Evolutionary conservation across 2,888 invertebrate species (phyloP), one percentile per base, ranked within the genome.

Genomic region (Acanthosoma haemorrhoidale): DNA sequence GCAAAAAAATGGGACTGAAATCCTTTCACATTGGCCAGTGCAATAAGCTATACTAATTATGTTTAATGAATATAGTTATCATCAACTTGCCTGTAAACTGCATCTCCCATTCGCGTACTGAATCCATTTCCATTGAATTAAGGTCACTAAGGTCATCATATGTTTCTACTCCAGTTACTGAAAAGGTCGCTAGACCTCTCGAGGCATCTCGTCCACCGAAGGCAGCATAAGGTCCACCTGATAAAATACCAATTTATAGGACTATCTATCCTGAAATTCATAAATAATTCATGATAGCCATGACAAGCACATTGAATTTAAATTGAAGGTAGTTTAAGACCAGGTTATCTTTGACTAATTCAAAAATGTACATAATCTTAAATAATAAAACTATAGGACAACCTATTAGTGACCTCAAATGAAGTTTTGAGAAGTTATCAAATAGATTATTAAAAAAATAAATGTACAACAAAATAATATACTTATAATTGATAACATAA

Each of bases 131-230:
- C 84, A 90, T 87, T 13, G 90, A 87, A 78, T 89, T 91, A 69
- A 98, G 86, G 81, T 98, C 97, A 80, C 93, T 93, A 69, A 98
- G 85, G 80, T 98, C 97, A 84, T 98, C 97, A 82, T 95, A 95
- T 76, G 91, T 92, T 73, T 90, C 89, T 76, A 88, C 90, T 67
- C 90, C 87, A 64, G 88, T 87, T 60, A 96, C 89, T 38, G 90
- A 90, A 81, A 98, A 98, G 73, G 94, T 96, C 41, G 96, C 97
- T 68, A 98, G 83, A 39, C 95, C 95, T 79, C 97, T 85, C 4
- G 96, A 94, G 60, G 96, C 97, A 85, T 98, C 97, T 76, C 89
- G 87, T 5, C 97, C 98, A 74, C 93, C 97, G 81, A 97, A 96
- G 21, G 92, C 89, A 70, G 92, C 88, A 83, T 98, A 98, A 32